A percentile compares a stretch with the other conserved stretches of the same genome.
phyloP scores from a whole-genome alignment of 2,797 vertebrate genomes.

The Fundulus diaphanus region DNA sequence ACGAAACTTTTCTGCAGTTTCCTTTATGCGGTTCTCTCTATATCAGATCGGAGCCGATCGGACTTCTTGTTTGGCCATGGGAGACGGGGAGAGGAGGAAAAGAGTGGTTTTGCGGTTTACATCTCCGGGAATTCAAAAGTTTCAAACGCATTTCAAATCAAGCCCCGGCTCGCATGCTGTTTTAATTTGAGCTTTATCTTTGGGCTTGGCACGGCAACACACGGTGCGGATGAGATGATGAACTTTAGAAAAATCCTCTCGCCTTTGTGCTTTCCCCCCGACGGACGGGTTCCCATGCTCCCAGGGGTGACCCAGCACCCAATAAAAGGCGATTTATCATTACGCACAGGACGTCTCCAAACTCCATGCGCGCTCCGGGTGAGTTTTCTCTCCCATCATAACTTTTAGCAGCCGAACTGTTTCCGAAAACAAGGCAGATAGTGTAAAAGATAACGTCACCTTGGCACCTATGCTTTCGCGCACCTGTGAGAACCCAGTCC shows the following conservation, averaged over 20 bases:
- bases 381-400: constrained; percentile 12
- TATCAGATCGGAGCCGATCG: constrained; percentile 46
- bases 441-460: background rate
- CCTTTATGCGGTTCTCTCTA: background rate
- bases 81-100: constrained; percentile 17
- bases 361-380: constrained; percentile 7
- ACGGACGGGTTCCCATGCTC: constrained; percentile 72
- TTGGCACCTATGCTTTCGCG: constrained; percentile 43
- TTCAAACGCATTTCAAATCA: constrained; percentile 74
- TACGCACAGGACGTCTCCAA: constrained; percentile 38
- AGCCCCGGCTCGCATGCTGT: constrained; percentile 68
- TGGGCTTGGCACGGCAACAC: constrained; percentile 34
- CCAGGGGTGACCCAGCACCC: constrained; percentile 64
- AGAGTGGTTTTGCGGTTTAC: constrained; percentile 70
- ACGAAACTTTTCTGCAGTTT: background rate
- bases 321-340: constrained; percentile 56
- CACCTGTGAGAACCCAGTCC: constrained; percentile 59
- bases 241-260: constrained; percentile 46
- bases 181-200: constrained; percentile 57
- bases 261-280: constrained; percentile 58
- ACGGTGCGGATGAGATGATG: constrained; percentile 21
- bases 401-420: constrained; percentile 6
- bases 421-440: background rate
- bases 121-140: constrained; percentile 79
- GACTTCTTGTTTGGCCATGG: constrained; percentile 68